phyloP scores from a whole-genome alignment of 2,113 vertebrate species.

The Otis tarda region DNA sequence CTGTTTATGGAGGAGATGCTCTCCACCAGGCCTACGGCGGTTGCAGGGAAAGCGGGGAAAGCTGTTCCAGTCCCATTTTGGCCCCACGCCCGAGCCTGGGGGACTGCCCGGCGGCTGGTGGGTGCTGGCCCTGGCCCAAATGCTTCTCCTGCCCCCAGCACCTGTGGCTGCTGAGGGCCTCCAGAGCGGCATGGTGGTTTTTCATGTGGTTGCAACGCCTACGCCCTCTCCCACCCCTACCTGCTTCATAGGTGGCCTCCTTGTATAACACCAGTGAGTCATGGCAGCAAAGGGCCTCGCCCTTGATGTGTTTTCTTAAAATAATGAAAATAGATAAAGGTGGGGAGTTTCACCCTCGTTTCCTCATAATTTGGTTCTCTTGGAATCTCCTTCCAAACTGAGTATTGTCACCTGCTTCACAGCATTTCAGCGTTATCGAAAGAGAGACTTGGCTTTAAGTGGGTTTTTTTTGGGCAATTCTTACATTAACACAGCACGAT shows the following conservation, averaged over 20 bases:
- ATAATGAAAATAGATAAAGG: neutral
- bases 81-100: neutral
- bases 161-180: no score
- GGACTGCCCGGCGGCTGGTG: neutral
- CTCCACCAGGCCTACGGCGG: neutral
- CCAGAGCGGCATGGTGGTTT: accelerated
- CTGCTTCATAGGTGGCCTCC: neutral
- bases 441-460: neutral
- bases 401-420: neutral
- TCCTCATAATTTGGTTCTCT: neutral
- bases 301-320: neutral
- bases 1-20: neutral
- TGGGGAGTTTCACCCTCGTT: neutral
- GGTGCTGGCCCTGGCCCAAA: neutral
- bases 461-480: neutral
- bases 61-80: neutral
- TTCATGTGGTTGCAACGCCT: neutral
- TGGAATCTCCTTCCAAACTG: neutral
- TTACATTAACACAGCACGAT: accelerated
- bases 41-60: neutral
- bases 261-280: accelerated
- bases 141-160: neutral
- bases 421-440: neutral
- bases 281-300: accelerated
- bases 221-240: accelerated